Conservation (phyloP, 2,797 vertebrate genomes). For the Cynodonichthys magdalenae region DNA sequence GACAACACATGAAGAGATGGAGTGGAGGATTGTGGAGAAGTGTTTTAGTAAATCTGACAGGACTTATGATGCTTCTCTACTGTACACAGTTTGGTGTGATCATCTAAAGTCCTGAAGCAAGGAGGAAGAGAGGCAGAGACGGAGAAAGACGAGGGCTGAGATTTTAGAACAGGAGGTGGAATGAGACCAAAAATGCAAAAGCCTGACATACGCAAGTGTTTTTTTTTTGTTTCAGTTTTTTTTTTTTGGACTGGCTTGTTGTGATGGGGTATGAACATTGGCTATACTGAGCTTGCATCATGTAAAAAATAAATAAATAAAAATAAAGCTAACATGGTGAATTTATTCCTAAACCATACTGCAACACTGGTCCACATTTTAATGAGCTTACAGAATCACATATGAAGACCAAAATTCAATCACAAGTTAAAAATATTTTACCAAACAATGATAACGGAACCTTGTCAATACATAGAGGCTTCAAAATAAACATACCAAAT, state of each 20-base stretch:
- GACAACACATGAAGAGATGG: constrained; percentile 16
- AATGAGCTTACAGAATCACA: constrained; percentile 54
- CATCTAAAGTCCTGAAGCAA: constrained; percentile 39
- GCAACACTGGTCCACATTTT: constrained; percentile 50
- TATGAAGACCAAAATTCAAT: constrained; percentile 48
- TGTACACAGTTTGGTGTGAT: constrained; percentile 40
- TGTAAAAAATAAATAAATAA: constrained; percentile 15
- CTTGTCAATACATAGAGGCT: constrained; percentile 44
- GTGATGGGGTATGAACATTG: constrained; percentile 26
- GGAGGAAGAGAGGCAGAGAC: constrained; percentile 10
- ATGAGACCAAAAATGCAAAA: constrained; percentile 3
- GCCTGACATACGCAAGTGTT: constrained; percentile 4
- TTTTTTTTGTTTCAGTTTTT: constrained; percentile 10
- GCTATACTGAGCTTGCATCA: constrained; percentile 18
- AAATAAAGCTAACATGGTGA: constrained; percentile 42
- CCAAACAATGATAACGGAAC: constrained; percentile 41
- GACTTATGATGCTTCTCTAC: constrained; percentile 47
- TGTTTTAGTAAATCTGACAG: constrained; percentile 52
- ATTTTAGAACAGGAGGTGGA: constrained; percentile 24
- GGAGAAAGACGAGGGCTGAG: constrained; percentile 1
- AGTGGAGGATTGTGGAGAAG: constrained; percentile 32
- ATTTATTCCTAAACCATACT: constrained; percentile 55
- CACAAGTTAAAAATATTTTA: constrained; percentile 40
- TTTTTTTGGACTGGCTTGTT: constrained; percentile 22
- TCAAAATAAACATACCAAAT: constrained; percentile 51